Evolutionary conservation across 2,888 invertebrate species (phyloP).

Genomic region (Meghimatium bilineatum): DNA sequence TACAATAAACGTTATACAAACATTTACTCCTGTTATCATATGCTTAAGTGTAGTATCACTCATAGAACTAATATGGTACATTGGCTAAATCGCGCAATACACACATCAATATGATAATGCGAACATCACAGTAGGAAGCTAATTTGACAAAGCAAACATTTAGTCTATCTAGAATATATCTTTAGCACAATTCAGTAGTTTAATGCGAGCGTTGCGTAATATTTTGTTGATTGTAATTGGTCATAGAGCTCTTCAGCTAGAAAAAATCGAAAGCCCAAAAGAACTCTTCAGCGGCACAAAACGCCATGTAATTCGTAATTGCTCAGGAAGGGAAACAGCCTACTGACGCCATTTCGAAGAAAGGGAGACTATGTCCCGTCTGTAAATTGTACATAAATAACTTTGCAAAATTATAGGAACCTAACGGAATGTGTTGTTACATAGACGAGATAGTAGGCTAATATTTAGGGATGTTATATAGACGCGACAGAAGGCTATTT

Average conservation of each 20-base stretch:
- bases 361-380: background rate
- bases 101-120: too few species aligned
- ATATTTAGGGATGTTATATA: too few species aligned
- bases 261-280: slow-evolving; percentile 9
- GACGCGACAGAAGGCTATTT: too few species aligned
- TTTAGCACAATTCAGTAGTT: background rate
- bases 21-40: too few species aligned
- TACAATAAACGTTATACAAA: too few species aligned
- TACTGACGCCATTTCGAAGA: background rate
- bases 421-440: background rate
- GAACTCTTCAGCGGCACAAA: background rate
- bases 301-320: background rate
- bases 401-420: background rate
- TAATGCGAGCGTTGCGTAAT: background rate
- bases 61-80: too few species aligned
- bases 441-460: background rate
- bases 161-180: background rate
- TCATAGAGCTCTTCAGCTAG: background rate
- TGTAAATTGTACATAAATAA: background rate
- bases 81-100: too few species aligned
- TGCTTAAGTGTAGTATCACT: too few species aligned
- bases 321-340: background rate
- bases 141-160: too few species aligned
- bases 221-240: slow-evolving; percentile 6
- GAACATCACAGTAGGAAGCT: too few species aligned